These are phyloP conservation scores for Atta colombica DNA, from an alignment of 1,140 invertebrate species.

Conservation along the genomic window DNA sequence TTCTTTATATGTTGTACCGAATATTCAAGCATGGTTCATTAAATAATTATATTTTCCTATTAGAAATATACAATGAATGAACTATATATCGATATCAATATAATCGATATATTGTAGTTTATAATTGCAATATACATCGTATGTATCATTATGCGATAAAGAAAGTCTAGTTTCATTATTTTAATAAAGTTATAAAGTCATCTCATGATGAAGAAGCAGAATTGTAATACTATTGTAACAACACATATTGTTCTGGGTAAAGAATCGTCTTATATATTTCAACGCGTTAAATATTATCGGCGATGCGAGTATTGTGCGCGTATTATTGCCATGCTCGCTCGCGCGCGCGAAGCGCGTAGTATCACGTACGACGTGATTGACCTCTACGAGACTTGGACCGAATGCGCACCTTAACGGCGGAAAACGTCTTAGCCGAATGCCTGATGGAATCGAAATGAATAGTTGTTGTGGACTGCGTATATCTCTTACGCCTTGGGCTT, in stretches of 20 bases:
- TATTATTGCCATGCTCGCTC: background rate
- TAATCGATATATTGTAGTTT: too few relatives aligned
- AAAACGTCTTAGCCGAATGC: constrained; percentile 3
- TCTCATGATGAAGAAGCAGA: background rate
- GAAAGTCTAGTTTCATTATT: too few relatives aligned
- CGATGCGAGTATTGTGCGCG: background rate
- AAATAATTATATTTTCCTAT: constrained; percentile 25
- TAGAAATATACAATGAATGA: constrained; percentile 1
- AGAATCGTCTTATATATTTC: background rate
- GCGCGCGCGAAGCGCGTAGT: background rate
- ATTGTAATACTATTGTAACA: background rate
- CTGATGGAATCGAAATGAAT: constrained; percentile 14
- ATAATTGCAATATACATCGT: background rate
- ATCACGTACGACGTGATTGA: constrained; percentile 28
- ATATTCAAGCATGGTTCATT: background rate
- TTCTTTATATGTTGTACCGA: background rate
- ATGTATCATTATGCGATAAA: background rate
- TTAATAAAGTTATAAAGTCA: background rate
- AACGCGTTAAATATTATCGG: constrained; percentile 4
- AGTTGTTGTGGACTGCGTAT: background rate
- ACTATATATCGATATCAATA: background rate
- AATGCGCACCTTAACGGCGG: background rate
- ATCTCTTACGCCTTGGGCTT: background rate
- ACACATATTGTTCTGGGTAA: background rate
- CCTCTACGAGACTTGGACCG: background rate